Conservation (phyloP, 2,113 vertebrate genomes). For the Charina bottae region DNA sequence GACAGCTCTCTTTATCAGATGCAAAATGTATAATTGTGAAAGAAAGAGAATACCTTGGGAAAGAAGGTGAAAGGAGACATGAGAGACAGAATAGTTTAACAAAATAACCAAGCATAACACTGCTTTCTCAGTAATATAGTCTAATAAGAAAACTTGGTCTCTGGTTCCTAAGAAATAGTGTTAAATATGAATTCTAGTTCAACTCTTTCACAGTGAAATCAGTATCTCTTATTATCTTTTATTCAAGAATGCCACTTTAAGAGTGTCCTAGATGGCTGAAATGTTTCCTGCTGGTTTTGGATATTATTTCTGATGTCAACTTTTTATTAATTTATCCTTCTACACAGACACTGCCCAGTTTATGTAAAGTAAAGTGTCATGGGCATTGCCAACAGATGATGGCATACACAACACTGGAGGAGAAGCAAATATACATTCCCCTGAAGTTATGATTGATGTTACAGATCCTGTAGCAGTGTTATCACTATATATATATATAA, state of each 20-base stretch:
- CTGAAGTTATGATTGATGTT: not conserved
- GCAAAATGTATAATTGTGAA: not conserved
- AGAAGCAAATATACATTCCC: not conserved
- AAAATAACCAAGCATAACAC: not conserved
- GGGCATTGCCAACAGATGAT: not conserved
- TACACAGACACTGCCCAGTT: not conserved
- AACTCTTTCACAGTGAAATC: not conserved
- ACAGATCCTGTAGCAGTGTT: not conserved
- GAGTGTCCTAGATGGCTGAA: not conserved
- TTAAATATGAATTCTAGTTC: not conserved
- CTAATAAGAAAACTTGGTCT: not conserved
- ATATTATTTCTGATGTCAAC: not conserved
- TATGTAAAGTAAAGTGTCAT: not conserved
- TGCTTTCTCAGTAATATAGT: not conserved
- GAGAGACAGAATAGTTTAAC: not conserved
- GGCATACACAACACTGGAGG: not conserved
- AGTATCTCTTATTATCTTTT: not conserved
- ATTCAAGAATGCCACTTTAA: not conserved
- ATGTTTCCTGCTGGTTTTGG: not conserved
- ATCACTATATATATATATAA: not conserved
- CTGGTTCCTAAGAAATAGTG: not conserved
- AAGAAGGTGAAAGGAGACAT: not conserved
- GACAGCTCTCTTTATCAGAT: not conserved
- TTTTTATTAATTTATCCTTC: not conserved
- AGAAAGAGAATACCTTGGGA: not conserved